Percentiles rank a stretch among this genome's conserved stretches.
phyloP scores from a whole-genome alignment of 2,113 vertebrate species.

The Salminus brasiliensis region DNA sequence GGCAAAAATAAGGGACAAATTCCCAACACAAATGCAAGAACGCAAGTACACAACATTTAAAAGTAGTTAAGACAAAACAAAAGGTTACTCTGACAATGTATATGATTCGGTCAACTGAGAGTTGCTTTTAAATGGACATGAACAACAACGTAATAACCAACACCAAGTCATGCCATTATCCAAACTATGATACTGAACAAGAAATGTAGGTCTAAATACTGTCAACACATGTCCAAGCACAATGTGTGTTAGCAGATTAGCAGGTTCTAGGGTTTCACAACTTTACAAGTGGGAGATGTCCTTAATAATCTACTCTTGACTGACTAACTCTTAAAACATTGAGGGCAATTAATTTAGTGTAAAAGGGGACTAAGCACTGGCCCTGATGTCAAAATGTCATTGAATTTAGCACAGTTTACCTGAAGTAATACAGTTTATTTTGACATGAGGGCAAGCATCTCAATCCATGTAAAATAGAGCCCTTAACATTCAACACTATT shows the following conservation, averaged over 20 bases:
- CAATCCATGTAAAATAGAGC: slow-evolving; percentile 43
- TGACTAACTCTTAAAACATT: slow-evolving; percentile 17
- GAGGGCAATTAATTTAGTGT: slow-evolving; percentile 34
- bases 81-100: slow-evolving; percentile 19
- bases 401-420: slow-evolving; percentile 33
- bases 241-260: slow-evolving; percentile 22
- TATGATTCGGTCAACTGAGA: slow-evolving; percentile 28
- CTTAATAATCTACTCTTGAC: slow-evolving; percentile 19
- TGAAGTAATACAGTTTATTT: slow-evolving; percentile 36
- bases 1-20: background rate
- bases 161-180: slow-evolving; percentile 33
- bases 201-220: slow-evolving; percentile 36
- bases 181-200: slow-evolving; percentile 30
- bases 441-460: slow-evolving; percentile 31
- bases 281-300: slow-evolving; percentile 5
- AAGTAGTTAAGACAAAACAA: slow-evolving; percentile 15
- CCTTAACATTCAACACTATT: slow-evolving; percentile 49
- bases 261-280: slow-evolving; percentile 19
- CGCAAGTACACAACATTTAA: background rate
- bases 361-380: slow-evolving; percentile 37
- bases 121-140: slow-evolving; percentile 27
- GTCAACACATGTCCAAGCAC: slow-evolving; percentile 22
- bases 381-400: slow-evolving; percentile 35
- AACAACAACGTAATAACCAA: slow-evolving; percentile 23
- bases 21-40: background rate